phyloP scores from a whole-genome alignment of 53 echinoderm and acorn worm species.

The Arbacia lixula region DNA sequence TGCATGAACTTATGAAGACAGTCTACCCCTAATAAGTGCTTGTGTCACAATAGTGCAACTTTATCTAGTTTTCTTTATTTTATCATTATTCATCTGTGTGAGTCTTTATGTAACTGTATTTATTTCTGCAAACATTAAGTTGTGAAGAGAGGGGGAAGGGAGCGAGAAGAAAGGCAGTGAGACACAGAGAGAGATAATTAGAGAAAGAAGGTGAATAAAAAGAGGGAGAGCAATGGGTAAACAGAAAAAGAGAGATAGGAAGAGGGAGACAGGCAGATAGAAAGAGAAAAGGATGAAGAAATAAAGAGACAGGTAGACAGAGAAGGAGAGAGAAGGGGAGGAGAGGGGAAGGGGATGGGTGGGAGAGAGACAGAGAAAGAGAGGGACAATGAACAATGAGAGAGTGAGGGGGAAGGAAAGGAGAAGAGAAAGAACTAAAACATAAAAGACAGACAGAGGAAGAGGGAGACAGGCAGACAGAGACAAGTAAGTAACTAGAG shows the following conservation, averaged over 20 bases:
- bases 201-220: not conserved
- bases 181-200: not conserved
- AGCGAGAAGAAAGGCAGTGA: not conserved
- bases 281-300: not conserved
- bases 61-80: too few species aligned
- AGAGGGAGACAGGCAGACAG: conserved; percentile 15
- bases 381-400: not conserved
- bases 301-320: not conserved
- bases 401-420: not conserved
- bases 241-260: not conserved
- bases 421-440: not conserved
- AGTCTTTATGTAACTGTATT: too few species aligned
- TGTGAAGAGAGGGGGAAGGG: too few species aligned
- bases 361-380: not conserved
- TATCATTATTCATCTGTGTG: too few species aligned
- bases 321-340: not conserved
- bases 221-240: not conserved
- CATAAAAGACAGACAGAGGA: not conserved
- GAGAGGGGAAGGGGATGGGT: too few species aligned
- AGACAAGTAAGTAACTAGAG: not conserved
- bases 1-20: too few species aligned
- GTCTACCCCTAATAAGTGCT: too few species aligned
- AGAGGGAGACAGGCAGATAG: not conserved
- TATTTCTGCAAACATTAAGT: too few species aligned
- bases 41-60: too few species aligned